Conservation (phyloP, 2,797 vertebrate genomes). For the Paratrypauchen microcephalus region DNA sequence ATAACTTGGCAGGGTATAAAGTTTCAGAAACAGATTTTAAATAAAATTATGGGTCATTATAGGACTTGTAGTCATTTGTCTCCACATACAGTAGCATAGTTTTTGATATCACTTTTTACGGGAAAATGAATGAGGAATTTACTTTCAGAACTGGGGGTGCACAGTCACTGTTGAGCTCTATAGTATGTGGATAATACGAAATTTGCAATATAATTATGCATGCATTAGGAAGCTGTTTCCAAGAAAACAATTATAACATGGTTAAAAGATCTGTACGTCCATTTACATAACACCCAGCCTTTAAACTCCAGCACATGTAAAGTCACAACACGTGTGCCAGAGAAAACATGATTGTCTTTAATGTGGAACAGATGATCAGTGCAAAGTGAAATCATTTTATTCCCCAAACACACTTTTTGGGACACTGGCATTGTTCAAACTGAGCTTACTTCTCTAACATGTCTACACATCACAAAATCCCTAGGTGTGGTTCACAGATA, state of each 20-base stretch:
- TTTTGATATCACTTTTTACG: too few species aligned
- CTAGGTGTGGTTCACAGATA: background rate
- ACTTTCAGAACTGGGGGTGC: too few species aligned
- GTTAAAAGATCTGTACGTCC: background rate
- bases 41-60: too few species aligned
- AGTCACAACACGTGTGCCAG: background rate
- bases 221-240: too few species aligned
- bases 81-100: too few species aligned
- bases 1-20: too few species aligned
- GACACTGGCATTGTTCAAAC: background rate
- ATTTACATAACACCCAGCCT: background rate
- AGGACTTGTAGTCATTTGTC: too few species aligned
- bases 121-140: too few species aligned
- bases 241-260: background rate
- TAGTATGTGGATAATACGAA: too few species aligned
- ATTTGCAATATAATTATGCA: too few species aligned
- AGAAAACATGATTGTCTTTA: background rate
- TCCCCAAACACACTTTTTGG: background rate
- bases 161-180: too few species aligned
- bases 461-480: background rate
- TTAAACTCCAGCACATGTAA: background rate
- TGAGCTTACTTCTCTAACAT: background rate
- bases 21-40: too few species aligned
- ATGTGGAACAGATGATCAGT: background rate
- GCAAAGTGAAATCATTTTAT: background rate